Evolutionary conservation across 1,140 invertebrate species (phyloP).

Genomic region (Triops cancriformis): DNA sequence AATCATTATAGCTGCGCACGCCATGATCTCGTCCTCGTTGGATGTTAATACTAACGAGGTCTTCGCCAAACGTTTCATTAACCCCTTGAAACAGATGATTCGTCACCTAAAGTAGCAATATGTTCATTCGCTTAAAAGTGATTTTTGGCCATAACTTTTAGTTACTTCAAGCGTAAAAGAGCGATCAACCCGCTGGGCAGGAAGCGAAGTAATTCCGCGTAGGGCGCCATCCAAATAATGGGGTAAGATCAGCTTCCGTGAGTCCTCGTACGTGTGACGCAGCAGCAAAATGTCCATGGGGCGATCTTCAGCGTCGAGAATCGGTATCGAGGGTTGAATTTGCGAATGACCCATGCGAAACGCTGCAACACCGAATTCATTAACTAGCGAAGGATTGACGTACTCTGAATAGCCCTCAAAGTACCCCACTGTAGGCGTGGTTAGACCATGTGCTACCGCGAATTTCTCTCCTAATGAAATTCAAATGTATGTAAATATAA

Average conservation of each 20-base stretch:
- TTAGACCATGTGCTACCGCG: conserved; percentile 31
- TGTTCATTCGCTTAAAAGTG: neutral
- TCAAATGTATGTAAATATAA: too few species aligned
- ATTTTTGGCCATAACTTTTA: neutral
- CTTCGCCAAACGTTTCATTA: conserved; percentile 56
- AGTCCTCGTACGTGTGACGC: conserved; percentile 31
- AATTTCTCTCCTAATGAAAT: neutral
- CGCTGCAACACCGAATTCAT: conserved; percentile 76
- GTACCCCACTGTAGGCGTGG: conserved; percentile 32
- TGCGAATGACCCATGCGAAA: conserved; percentile 80
- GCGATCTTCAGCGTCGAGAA: conserved; percentile 54
- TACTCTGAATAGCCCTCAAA: conserved; percentile 66
- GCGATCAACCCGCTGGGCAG: conserved; percentile 22
- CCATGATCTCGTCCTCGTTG: conserved; percentile 45
- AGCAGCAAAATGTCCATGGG: conserved; percentile 26
- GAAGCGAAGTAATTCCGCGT: conserved; percentile 29
- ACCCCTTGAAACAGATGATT: conserved; percentile 39
- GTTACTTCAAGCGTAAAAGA: conserved; percentile 23
- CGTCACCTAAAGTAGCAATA: conserved; percentile 33
- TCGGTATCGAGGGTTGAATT: conserved; percentile 51
- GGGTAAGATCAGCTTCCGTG: conserved; percentile 29
- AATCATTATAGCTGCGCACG: conserved; percentile 33
- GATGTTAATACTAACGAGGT: conserved; percentile 73
- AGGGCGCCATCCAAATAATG: conserved; percentile 31
- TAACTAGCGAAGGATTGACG: conserved; percentile 67